Evolutionary conservation across 2,888 invertebrate genomes (phyloP).

Genomic region (Arrhopalites spinosus): DNA sequence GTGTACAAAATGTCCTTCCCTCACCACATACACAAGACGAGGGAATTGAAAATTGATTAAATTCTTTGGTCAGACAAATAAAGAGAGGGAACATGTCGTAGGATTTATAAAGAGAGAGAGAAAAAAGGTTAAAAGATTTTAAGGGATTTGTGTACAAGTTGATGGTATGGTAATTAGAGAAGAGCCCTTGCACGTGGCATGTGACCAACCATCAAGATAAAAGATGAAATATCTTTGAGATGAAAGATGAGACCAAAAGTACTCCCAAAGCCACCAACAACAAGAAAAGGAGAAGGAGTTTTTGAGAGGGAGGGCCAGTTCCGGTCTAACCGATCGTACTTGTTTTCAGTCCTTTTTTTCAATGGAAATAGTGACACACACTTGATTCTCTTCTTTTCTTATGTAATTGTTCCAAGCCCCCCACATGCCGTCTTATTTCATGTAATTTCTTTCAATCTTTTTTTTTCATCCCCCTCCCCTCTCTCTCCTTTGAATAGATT

Average conservation of each 20-base stretch:
- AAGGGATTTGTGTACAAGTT: no score
- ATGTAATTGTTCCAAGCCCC: not conserved
- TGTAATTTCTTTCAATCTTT: not conserved
- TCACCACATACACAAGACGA: no score
- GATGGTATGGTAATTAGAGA: not conserved
- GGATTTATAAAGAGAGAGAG: not conserved
- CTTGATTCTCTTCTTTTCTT: not conserved
- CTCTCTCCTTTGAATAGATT: not conserved
- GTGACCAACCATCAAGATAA: constrained; percentile 14
- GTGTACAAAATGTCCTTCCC: no score
- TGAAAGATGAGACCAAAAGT: constrained; percentile 36
- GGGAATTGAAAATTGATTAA: no score
- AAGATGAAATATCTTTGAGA: not conserved
- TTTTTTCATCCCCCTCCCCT: not conserved
- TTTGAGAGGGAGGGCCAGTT: constrained; percentile 1
- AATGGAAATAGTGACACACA: not conserved
- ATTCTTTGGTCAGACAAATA: no score
- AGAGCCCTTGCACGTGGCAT: constrained; percentile 5
- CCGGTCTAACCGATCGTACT: not conserved
- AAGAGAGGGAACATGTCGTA: not conserved
- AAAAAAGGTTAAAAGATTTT: not conserved
- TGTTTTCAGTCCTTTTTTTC: constrained; percentile 6
- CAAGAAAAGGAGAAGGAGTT: not conserved
- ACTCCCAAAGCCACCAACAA: not conserved
- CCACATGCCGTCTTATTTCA: not conserved